phyloP scores from a whole-genome alignment of 2,113 vertebrate species.

The Xiphias gladius region DNA sequence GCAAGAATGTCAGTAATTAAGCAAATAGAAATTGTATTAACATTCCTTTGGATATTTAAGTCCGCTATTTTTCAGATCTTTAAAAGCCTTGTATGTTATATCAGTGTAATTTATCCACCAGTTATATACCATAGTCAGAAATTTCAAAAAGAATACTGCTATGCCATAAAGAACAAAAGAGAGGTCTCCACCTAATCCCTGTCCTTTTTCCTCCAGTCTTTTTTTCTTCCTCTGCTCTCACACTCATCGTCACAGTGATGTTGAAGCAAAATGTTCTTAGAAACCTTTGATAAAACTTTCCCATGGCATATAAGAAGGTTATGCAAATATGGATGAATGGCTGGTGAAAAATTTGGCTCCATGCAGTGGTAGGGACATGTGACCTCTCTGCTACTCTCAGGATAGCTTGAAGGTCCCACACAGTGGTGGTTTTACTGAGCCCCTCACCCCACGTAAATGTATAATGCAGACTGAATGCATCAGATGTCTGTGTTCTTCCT shows the following conservation, averaged over 20 bases:
- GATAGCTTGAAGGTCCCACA: constrained; percentile 35
- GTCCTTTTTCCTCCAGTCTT: background rate
- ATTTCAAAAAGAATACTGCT: background rate
- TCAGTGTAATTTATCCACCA: constrained; percentile 3
- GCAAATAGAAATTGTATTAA: constrained; percentile 3
- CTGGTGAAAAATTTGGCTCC: constrained; percentile 23
- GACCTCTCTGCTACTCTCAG: constrained; percentile 37
- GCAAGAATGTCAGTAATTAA: constrained; percentile 10
- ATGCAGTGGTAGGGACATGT: constrained; percentile 33
- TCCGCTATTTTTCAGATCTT: background rate
- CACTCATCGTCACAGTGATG: constrained; percentile 34
- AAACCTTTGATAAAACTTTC: constrained; percentile 63
- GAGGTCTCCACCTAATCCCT: background rate
- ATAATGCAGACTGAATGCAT: constrained; percentile 37
- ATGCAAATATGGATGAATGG: constrained; percentile 58
- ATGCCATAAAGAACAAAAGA: background rate
- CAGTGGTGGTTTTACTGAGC: constrained; percentile 16
- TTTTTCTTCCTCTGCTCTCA: constrained; percentile 5
- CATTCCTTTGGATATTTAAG: background rate
- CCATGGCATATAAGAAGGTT: constrained; percentile 55
- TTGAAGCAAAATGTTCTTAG: constrained; percentile 47
- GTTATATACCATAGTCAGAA: background rate
- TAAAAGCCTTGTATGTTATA: background rate
- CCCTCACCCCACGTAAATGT: constrained; percentile 7
- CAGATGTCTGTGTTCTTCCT: constrained; percentile 32